phyloP scores from a whole-genome alignment of 2,888 invertebrate genomes.

The Agriotes lineatus region DNA sequence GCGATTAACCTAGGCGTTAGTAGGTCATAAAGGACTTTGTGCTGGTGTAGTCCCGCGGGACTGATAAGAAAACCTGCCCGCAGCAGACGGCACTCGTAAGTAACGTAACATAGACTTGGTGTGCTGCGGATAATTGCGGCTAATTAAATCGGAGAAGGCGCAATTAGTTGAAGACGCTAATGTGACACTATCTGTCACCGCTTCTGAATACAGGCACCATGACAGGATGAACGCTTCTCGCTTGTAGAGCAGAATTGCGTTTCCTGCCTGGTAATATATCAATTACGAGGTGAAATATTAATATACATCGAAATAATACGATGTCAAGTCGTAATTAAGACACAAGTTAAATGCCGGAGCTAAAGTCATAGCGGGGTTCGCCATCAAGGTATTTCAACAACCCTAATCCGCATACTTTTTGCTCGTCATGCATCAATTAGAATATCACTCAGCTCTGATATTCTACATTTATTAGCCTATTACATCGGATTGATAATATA shows the following conservation, averaged over 20 bases:
- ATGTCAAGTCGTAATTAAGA: constrained; percentile 40
- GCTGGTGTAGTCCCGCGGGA: constrained; percentile 32
- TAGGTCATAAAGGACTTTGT: constrained; percentile 36
- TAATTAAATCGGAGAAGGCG: constrained; percentile 56
- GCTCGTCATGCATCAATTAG: no score
- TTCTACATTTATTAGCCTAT: no score
- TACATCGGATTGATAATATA: no score
- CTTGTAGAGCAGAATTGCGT: constrained; percentile 40
- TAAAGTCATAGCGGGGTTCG: not conserved
- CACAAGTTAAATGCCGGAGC: constrained; percentile 24
- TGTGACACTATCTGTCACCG: constrained; percentile 53
- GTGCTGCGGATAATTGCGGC: constrained; percentile 54
- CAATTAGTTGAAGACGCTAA: constrained; percentile 55
- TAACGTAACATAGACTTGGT: constrained; percentile 46
- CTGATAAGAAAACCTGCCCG: constrained; percentile 47
- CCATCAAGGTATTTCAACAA: not conserved
- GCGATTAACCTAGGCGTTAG: constrained; percentile 35
- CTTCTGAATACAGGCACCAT: constrained; percentile 51
- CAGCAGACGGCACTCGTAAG: constrained; percentile 47
- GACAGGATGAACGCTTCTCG: constrained; percentile 40
- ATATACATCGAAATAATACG: constrained; percentile 41
- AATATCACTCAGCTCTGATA: no score
- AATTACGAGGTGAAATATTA: constrained; percentile 41
- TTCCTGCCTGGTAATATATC: constrained; percentile 41
- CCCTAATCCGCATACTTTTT: no score